Evolutionary conservation across 1,140 invertebrate genomes (phyloP).

Genomic region (Drosophila tristis): DNA sequence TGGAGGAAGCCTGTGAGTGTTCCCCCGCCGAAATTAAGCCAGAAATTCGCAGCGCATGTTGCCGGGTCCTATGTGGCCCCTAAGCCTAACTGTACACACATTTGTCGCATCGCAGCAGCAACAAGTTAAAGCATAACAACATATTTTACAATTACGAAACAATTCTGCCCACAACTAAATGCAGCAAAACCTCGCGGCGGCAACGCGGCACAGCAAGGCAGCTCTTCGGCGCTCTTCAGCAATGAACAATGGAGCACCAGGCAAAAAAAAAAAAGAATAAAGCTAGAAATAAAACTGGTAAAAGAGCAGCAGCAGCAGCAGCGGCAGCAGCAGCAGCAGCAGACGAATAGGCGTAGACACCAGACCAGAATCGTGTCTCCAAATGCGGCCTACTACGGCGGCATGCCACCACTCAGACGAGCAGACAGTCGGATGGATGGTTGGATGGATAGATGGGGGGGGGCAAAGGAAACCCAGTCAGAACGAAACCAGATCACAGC

Average conservation of each 20-base stretch:
- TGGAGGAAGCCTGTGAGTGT: not conserved
- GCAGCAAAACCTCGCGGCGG: slow-evolving; percentile 35
- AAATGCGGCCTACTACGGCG: slow-evolving; percentile 51
- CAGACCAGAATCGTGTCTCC: slow-evolving; percentile 54
- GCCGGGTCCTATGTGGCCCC: slow-evolving; percentile 22
- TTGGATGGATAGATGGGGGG: too few species aligned
- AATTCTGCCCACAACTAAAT: slow-evolving; percentile 72
- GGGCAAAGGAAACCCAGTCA: slow-evolving; percentile 10
- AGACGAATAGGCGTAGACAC: slow-evolving; percentile 72
- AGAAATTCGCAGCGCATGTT: slow-evolving; percentile 33
- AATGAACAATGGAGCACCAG: slow-evolving; percentile 63
- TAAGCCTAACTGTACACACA: slow-evolving; percentile 58
- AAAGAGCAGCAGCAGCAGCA: not conserved
- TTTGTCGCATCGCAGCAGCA: slow-evolving; percentile 67
- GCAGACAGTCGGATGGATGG: slow-evolving; percentile 15
- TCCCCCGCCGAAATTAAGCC: slow-evolving; percentile 25
- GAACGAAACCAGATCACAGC: slow-evolving; percentile 74
- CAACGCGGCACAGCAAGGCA: not conserved
- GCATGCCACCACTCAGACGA: slow-evolving; percentile 38
- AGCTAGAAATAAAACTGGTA: slow-evolving; percentile 16
- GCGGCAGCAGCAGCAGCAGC: slow-evolving; percentile 15
- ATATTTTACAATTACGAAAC: slow-evolving; percentile 82
- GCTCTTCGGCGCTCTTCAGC: slow-evolving; percentile 41
- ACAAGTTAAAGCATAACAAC: slow-evolving; percentile 72
- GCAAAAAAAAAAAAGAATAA: slow-evolving; percentile 9